These are phyloP conservation scores for Syrphus vitripennis DNA, from an alignment of 2,888 invertebrate genomes.

Conservation along the genomic window DNA sequence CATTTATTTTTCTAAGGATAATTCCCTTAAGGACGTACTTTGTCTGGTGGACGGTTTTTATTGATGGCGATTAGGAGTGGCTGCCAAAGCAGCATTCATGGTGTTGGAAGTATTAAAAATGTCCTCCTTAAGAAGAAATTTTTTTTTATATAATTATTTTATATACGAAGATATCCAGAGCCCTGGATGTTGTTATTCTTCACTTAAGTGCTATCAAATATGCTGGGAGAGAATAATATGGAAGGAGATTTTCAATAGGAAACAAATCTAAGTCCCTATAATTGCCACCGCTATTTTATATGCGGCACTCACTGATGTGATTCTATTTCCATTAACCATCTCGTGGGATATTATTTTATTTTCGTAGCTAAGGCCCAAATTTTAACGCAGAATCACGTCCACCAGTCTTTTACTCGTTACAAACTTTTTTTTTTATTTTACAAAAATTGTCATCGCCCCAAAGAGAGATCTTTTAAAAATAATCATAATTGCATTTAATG, in stretches of 20 bases:
- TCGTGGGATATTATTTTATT: conserved; percentile 25
- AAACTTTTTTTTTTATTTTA: conserved; percentile 3
- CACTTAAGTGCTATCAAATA: conserved; percentile 28
- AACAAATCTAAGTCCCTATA: conserved; percentile 40
- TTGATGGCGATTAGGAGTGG: conserved; percentile 64
- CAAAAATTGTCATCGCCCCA: background rate
- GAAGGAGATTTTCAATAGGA: conserved; percentile 22
- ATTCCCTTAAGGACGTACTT: conserved; percentile 60
- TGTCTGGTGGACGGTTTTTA: conserved; percentile 66
- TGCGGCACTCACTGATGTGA: background rate
- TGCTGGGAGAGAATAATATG: background rate
- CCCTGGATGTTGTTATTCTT: conserved; percentile 38
- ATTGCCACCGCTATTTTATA: conserved; percentile 37
- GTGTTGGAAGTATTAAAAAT: conserved; percentile 50
- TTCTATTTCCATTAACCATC: conserved; percentile 54
- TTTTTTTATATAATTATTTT: background rate
- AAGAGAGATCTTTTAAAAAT: background rate
- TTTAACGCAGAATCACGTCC: conserved; percentile 64
- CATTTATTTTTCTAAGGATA: conserved; percentile 22
- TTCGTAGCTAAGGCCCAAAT: conserved; percentile 48
- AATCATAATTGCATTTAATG: conserved; percentile 57
- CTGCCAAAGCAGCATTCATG: background rate
- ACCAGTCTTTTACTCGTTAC: conserved; percentile 43
- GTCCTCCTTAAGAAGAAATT: conserved; percentile 46
- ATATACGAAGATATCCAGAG: background rate